phyloP scores from a whole-genome alignment of 2,797 vertebrate genomes.

The Hirundo rustica region DNA sequence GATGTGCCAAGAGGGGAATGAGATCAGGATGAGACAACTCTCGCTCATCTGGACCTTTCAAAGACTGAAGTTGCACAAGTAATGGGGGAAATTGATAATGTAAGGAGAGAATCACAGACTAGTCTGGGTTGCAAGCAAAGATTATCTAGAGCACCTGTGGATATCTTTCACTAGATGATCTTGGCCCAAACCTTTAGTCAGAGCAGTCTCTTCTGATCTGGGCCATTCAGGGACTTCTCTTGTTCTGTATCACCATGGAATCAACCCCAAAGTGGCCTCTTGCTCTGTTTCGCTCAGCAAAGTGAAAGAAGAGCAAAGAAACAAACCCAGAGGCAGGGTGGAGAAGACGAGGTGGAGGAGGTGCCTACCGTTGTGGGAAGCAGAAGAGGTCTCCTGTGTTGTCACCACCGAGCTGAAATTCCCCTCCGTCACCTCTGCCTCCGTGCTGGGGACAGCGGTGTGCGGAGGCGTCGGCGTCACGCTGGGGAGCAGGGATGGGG shows the following conservation, averaged over 20 bases:
- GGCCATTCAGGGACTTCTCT: neutral
- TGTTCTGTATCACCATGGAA: accelerated
- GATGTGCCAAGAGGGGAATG: neutral
- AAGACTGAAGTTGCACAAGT: neutral
- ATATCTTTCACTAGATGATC: neutral
- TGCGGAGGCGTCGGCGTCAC: neutral
- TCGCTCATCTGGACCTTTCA: neutral
- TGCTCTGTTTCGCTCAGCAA: neutral
- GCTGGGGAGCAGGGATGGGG: conserved; percentile 47
- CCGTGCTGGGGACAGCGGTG: neutral
- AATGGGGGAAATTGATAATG: neutral
- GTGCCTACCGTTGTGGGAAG: conserved; percentile 49
- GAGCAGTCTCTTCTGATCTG: neutral
- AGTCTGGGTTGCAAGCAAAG: neutral
- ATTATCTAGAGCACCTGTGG: neutral
- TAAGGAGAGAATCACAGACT: neutral
- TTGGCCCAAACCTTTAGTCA: neutral
- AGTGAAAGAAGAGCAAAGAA: neutral
- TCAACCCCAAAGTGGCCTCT: neutral
- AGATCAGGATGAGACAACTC: neutral
- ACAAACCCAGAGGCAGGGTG: neutral
- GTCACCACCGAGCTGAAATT: conserved; percentile 23
- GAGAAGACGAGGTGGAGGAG: neutral
- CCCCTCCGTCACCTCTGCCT: neutral
- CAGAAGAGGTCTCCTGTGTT: conserved; percentile 58